Base-by-base conservation (phyloP, 2,888 invertebrate species). In the Lepidochitona cinerea region DNA sequence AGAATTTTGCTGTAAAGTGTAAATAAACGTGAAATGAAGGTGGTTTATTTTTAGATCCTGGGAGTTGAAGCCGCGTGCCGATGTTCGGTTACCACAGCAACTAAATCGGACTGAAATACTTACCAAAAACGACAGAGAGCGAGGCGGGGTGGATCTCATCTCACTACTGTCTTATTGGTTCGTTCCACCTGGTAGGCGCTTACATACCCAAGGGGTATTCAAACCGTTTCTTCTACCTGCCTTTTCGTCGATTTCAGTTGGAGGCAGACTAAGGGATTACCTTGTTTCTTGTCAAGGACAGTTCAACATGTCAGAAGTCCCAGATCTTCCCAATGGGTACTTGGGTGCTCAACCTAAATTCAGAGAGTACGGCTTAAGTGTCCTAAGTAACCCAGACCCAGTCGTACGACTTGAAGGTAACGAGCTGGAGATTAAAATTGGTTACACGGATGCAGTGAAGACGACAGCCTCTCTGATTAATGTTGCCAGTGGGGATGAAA, bases 301-400 rank as follows among this genome's bases (percentile, higher is more conserved):
- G n/a, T n/a, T n/a, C n/a, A n/a, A n/a, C n/a, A n/a, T n/a, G n/a
- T n/a, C n/a, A n/a, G n/a, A 18, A 2, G 32, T 59, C 2, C 87
- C 85, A 59, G 83, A 85, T 0, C 67, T 87, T 41, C 85, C 86
- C 36, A 68, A 79, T 0, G 86, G 86, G 1, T 87, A 85, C 70
- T 75, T 87, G 68, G 87, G 87, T 32, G 72, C 79, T 23, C 87
- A 87, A 77, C 84, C 84, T 12, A 86, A 84, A 75, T 87, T 87
- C 69, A 65, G 54, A 12, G 84, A 86, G 14, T 75, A 85, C 33
- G 79, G 82, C 32, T 75, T 87, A 52, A 77, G 79, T 37, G 78
- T 81, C 0, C 54, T 82, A 26, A 84, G 82, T 65, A 84, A 87
- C 64, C 75, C 73, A 7, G 79, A 84, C 33, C 77, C 80, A 0